Percentiles rank a stretch among this genome's conserved stretches.
Conservation (phyloP, 2,113 vertebrate species). For the Rallus limicola region DNA sequence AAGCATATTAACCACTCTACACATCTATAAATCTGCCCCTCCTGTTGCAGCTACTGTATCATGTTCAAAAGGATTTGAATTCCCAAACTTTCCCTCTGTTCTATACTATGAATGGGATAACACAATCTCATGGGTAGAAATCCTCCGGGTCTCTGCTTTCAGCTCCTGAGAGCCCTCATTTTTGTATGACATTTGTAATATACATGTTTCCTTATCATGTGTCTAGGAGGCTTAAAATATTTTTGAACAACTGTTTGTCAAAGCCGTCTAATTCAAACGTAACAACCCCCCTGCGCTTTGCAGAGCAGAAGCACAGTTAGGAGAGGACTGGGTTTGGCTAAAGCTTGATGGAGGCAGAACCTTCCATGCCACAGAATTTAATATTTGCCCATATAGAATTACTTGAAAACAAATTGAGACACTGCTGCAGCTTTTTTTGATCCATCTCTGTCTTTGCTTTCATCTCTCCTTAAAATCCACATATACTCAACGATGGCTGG, state of each 20-base stretch:
- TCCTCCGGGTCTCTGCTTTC: constrained; percentile 44
- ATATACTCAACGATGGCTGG: neutral
- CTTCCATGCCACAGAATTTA: neutral
- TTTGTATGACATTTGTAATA: constrained; percentile 62
- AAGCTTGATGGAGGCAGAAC: constrained; percentile 43
- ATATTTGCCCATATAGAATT: constrained; percentile 36
- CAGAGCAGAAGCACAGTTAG: constrained; percentile 36
- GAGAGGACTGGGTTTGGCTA: constrained; percentile 32
- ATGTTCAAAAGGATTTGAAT: constrained; percentile 56
- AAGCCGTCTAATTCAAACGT: constrained; percentile 49
- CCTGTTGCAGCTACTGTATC: constrained; percentile 44
- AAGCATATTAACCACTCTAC: constrained; percentile 20
- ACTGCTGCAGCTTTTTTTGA: constrained; percentile 9
- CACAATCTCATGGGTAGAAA: constrained; percentile 58
- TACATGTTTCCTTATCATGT: constrained; percentile 56
- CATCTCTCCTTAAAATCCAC: neutral
- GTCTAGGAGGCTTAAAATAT: constrained; percentile 52
- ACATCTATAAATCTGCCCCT: constrained; percentile 50
- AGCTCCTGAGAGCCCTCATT: constrained; percentile 38
- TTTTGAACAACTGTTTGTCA: constrained; percentile 56
- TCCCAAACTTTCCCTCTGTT: constrained; percentile 58
- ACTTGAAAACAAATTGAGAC: constrained; percentile 55
- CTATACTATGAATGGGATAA: constrained; percentile 59
- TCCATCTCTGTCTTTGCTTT: fast-evolving
- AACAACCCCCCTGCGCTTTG: constrained; percentile 42